Percentiles rank a stretch among this genome's conserved stretches.
Evolutionary conservation across 2,888 invertebrate species (phyloP).

Genomic region (Pyrrhosoma nymphula): DNA sequence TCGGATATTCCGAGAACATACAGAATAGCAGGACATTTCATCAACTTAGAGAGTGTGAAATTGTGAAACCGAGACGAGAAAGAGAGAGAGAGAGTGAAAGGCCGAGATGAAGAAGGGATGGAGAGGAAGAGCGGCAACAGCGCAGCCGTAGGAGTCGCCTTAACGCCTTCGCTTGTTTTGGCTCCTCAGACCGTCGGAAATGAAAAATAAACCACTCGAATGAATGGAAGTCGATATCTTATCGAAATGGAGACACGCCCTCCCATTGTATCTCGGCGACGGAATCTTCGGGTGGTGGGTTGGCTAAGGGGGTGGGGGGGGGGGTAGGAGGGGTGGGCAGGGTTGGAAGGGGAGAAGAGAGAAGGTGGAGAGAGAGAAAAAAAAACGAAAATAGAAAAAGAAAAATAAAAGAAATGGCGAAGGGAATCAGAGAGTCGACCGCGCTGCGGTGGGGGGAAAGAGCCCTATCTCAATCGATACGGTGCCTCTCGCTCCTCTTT

Average conservation of each 20-base stretch:
- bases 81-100: background rate
- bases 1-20: no score
- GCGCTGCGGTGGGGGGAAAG: background rate
- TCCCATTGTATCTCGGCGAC: constrained; percentile 22
- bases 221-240: constrained; percentile 31
- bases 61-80: no score
- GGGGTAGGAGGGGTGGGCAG: background rate
- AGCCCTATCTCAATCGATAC: background rate
- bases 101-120: background rate
- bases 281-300: background rate
- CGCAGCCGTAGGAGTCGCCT: background rate
- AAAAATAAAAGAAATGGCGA: background rate
- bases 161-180: background rate
- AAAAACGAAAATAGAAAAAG: background rate
- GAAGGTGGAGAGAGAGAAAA: background rate
- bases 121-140: background rate
- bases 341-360: background rate
- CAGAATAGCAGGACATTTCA: background rate
- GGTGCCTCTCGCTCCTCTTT: background rate
- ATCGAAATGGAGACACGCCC: constrained; percentile 36
- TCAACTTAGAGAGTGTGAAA: background rate
- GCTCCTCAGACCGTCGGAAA: constrained; percentile 1
- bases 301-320: background rate
- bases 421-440: background rate
- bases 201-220: constrained; percentile 28